These are phyloP conservation scores for Paguma larvata DNA, from an alignment of 2,797 vertebrate species.

Conservation along the genomic window DNA sequence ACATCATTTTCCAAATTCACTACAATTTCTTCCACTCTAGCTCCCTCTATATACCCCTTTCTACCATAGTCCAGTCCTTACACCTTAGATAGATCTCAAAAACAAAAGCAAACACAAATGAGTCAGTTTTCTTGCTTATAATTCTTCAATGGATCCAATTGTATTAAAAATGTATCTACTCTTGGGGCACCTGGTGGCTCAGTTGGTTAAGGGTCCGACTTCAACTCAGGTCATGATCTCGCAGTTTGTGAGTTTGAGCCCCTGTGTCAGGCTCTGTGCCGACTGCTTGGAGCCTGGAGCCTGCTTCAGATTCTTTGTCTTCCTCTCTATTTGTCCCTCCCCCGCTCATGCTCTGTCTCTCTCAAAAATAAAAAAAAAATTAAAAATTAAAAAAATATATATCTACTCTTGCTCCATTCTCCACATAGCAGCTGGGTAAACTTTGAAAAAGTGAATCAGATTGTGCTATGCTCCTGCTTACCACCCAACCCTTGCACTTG, in stretches of 20 bases:
- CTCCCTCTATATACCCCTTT: background rate
- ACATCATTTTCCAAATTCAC: background rate
- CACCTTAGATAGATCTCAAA: background rate
- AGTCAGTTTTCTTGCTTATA: background rate
- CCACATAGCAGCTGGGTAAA: background rate
- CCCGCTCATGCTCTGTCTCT: too few relatives aligned
- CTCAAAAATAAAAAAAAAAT: too few relatives aligned
- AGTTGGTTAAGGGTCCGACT: too few relatives aligned
- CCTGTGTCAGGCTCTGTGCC: too few relatives aligned
- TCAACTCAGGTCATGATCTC: too few relatives aligned
- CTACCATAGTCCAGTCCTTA: background rate
- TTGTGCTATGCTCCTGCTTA: background rate
- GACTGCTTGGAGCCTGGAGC: too few relatives aligned
- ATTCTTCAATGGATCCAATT: background rate
- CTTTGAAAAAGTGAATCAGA: background rate
- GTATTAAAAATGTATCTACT: background rate
- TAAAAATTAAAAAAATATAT: background rate
- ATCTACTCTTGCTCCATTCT: background rate
- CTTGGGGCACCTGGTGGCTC: background rate
- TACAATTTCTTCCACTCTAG: background rate
- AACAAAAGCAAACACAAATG: background rate
- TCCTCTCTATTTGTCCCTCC: too few relatives aligned
- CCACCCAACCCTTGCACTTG: fast-evolving
- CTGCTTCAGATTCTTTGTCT: too few relatives aligned
- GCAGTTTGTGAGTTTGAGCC: too few relatives aligned